Evolutionary conservation across 2,113 vertebrate species (phyloP).

Genomic region (Ifrita kowaldi): DNA sequence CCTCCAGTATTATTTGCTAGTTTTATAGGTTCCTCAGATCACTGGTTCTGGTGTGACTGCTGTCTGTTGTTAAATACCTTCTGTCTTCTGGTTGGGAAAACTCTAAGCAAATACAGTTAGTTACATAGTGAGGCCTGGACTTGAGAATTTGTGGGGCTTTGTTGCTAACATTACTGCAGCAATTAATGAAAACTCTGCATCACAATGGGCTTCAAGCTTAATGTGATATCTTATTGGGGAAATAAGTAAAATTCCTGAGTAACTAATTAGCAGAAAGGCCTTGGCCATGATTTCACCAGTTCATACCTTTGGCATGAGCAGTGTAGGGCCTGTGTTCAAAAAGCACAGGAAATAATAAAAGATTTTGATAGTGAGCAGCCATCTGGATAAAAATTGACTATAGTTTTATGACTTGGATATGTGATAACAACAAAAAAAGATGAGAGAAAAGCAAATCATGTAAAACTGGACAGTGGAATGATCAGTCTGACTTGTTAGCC

Average conservation of each 20-base stretch:
- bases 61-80: background rate
- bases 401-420: background rate
- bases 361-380: background rate
- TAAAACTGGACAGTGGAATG: background rate
- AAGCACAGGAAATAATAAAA: background rate
- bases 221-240: background rate
- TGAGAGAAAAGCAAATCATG: background rate
- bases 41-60: background rate
- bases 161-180: background rate
- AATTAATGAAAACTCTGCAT: background rate
- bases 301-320: background rate
- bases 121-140: background rate
- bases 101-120: background rate
- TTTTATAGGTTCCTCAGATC: background rate
- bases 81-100: background rate
- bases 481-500: background rate
- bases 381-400: background rate
- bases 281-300: background rate
- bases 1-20: background rate
- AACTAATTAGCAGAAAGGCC: background rate
- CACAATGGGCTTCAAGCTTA: background rate
- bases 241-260: background rate
- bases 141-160: background rate
- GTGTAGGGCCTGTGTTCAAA: background rate
- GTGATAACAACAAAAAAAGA: background rate